Conservation (phyloP, 2,797 vertebrate species). For the Kryptolebias ocellatus region DNA sequence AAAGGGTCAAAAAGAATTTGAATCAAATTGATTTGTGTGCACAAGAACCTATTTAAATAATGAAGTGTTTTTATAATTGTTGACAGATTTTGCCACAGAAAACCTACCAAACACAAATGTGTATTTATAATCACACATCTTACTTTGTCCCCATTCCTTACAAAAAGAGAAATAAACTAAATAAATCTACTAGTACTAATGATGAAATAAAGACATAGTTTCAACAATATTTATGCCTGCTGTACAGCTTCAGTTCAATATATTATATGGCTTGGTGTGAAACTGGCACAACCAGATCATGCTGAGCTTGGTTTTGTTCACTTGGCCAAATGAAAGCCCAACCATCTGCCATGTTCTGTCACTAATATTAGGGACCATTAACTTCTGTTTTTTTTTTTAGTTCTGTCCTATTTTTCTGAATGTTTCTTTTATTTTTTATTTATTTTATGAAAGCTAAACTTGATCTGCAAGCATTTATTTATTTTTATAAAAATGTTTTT, state of each 20-base stretch:
- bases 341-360: slow-evolving; percentile 68
- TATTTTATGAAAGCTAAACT: too few species aligned
- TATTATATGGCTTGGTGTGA: slow-evolving; percentile 65
- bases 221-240: slow-evolving; percentile 54
- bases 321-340: slow-evolving; percentile 60
- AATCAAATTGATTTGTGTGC: slow-evolving; percentile 16
- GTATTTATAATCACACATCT: too few species aligned
- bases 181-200: slow-evolving; percentile 4
- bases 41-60: background rate
- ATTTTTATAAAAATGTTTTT: slow-evolving; percentile 12
- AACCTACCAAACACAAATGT: too few species aligned
- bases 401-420: slow-evolving; percentile 5
- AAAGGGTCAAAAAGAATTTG: background rate
- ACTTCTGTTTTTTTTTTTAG: slow-evolving; percentile 25
- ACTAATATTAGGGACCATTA: slow-evolving; percentile 38
- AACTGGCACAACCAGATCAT: slow-evolving; percentile 61
- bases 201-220: slow-evolving; percentile 34
- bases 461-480: background rate
- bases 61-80: background rate
- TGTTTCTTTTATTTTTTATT: background rate
- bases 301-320: slow-evolving; percentile 63
- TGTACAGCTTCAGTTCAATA: slow-evolving; percentile 45
- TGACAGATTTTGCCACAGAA: background rate
- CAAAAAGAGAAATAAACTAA: background rate
- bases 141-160: too few species aligned